Base-by-base conservation (phyloP, 2,113 vertebrate genomes). In the Camarhynchus parvulus region DNA sequence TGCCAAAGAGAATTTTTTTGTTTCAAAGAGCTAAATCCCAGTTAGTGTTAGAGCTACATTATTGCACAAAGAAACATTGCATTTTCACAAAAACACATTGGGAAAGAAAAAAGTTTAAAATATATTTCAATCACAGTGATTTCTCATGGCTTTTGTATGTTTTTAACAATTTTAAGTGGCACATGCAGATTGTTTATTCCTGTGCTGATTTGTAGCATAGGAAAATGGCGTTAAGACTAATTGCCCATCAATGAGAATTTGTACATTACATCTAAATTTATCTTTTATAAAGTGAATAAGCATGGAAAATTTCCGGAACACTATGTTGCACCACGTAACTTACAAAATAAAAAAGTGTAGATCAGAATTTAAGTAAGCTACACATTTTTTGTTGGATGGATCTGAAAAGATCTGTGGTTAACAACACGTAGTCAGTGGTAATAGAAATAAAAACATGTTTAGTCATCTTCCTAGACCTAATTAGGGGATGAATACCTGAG, bases 71-170 rank as follows among this genome's bases (percentile, higher is more conserved):
- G n/a, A 95, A 63, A 84, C 18, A 25, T 25, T 92, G 58, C n/a
- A 27, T 73, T 91, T 94, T 79, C 87, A 93, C 31, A 89, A 58
- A 95, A 96, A 87, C 77, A 73, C 50, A 74, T 59, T 97, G 90
- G 62, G 95, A 94, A 91, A 92, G 81, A 86, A 96, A 95, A 94
- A 92, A 89, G 50, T 95, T 94, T 92, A 94, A 97, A 96, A 88
- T 92, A 89, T 53, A 94, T 97, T 94, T 92, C 63, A 96, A 64
- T 86, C 64, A 50, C 37, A 83, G 49, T 91, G 56, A 86, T 88
- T 96, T 95, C 86, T 81, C 35, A 63, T 80, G 41, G 39, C n/a
- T 89, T 89, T 87, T 75, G 19, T 76, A 42, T 47, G 7, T 85
- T 96, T 95, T 95, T 92, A 91, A 76, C 19, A 21, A 11, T 49